Conservation (phyloP, 1,140 invertebrate species). For the Drosophila parvula region DNA sequence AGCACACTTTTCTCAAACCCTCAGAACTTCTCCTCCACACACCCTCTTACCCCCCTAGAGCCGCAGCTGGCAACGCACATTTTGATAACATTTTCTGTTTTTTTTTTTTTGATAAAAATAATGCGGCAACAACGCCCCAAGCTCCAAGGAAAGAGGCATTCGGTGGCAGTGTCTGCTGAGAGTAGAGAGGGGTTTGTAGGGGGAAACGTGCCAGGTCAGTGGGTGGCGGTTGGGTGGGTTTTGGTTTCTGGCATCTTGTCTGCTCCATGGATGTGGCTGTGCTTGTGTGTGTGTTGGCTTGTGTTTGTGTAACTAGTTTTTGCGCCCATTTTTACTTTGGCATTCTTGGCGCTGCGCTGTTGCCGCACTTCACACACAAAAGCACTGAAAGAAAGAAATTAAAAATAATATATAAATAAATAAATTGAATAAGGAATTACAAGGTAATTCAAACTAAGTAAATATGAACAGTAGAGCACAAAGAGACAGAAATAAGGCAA, state of each 20-base stretch:
- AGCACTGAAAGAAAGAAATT: conserved; percentile 19
- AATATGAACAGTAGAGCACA: background rate
- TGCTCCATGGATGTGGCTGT: conserved; percentile 46
- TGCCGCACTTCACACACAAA: conserved; percentile 60
- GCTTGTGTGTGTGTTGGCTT: conserved; percentile 30
- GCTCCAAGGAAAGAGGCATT: conserved; percentile 12
- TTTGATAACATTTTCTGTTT: conserved; percentile 68
- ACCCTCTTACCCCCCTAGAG: conserved; percentile 4
- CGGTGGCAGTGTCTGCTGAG: conserved; percentile 13
- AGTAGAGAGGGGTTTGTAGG: background rate
- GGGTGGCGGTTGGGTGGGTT: conserved; percentile 63
- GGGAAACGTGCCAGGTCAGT: conserved; percentile 75
- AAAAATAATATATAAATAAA: conserved; percentile 6
- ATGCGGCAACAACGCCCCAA: conserved; percentile 76
- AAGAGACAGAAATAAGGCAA: background rate
- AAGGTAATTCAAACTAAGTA: background rate
- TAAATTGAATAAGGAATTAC: background rate
- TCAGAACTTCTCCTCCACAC: background rate
- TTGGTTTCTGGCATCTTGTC: conserved; percentile 51
- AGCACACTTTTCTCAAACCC: conserved; percentile 28
- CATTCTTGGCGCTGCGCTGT: conserved; percentile 62
- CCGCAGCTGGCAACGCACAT: conserved; percentile 77
- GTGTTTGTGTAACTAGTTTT: conserved; percentile 76
- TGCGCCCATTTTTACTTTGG: conserved; percentile 76
- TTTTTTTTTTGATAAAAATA: conserved; percentile 65